A percentile compares a stretch with the other conserved stretches of the same genome.
Evolutionary conservation across 2,888 invertebrate genomes (phyloP).

Genomic region (Homarus gammarus): DNA sequence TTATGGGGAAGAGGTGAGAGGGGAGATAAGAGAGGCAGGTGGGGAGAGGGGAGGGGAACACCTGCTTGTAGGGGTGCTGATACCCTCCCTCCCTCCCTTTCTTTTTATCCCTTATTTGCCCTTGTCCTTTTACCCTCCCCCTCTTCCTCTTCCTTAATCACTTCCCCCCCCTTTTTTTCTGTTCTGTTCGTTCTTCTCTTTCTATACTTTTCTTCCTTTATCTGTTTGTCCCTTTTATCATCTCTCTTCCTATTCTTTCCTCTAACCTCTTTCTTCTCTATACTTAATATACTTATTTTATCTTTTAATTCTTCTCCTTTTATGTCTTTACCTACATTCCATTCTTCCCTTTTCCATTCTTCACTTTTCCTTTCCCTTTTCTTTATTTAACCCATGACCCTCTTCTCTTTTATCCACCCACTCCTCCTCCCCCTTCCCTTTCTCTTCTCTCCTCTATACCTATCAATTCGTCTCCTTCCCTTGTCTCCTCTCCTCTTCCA

Average conservation of each 20-base stretch:
- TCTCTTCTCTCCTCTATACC: too few species aligned
- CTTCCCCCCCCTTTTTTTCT: not conserved
- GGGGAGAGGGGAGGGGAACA: not conserved
- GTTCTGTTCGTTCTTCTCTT: not conserved
- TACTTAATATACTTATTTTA: too few species aligned
- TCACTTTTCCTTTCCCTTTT: too few species aligned
- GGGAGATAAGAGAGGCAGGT: not conserved
- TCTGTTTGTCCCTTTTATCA: not conserved
- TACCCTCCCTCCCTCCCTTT: not conserved
- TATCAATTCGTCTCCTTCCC: too few species aligned
- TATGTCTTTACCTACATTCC: too few species aligned
- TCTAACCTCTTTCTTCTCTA: slow-evolving; percentile 4
- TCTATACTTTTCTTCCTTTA: not conserved
- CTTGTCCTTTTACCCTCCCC: not conserved
- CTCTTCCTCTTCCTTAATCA: not conserved
- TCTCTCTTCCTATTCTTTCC: not conserved
- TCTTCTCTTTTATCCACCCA: too few species aligned
- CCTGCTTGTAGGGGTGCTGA: not conserved
- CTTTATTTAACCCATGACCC: too few species aligned
- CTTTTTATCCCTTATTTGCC: not conserved
- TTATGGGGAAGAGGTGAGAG: not conserved
- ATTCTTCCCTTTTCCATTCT: too few species aligned
- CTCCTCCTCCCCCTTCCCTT: too few species aligned
- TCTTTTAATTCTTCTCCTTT: too few species aligned
- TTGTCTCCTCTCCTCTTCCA: too few species aligned